Conservation (phyloP, 2,797 vertebrate genomes). For the Melopsittacus undulatus region DNA sequence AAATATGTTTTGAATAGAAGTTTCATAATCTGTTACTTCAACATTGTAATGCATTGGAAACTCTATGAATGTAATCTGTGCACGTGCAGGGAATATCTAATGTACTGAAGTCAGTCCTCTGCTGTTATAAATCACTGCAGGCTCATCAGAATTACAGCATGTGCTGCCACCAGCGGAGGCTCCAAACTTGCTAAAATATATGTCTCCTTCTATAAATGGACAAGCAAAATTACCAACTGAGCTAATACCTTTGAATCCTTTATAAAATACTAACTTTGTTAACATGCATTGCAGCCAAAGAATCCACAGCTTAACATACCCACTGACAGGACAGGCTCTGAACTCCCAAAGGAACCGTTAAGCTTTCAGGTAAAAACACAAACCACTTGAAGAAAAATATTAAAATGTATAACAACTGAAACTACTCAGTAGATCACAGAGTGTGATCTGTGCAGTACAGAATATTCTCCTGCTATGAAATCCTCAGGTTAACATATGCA, state of each 20-base stretch:
- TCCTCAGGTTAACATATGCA: not conserved
- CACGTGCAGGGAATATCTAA: slow-evolving; percentile 22
- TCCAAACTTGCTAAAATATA: slow-evolving; percentile 24
- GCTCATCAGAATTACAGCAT: slow-evolving; percentile 25
- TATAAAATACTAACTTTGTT: not conserved
- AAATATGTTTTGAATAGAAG: slow-evolving; percentile 4
- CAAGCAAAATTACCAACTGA: not conserved
- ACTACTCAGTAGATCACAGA: not conserved
- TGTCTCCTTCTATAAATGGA: not conserved
- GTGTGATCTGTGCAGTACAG: not conserved
- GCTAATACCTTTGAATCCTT: not conserved
- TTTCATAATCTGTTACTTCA: slow-evolving; percentile 42
- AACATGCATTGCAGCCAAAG: not conserved
- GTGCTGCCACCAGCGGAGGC: not conserved
- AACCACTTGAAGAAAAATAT: not conserved
- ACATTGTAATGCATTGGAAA: not conserved
- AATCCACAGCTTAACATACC: not conserved
- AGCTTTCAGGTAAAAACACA: slow-evolving; percentile 16
- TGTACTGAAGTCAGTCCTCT: not conserved
- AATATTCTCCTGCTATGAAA: not conserved
- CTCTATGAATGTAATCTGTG: slow-evolving; percentile 5
- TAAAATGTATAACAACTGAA: not conserved
- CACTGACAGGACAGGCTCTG: not conserved
- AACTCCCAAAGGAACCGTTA: not conserved
- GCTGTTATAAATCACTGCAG: slow-evolving; percentile 13